Conservation (phyloP, 1,140 invertebrate species). For the Galleria mellonella region DNA sequence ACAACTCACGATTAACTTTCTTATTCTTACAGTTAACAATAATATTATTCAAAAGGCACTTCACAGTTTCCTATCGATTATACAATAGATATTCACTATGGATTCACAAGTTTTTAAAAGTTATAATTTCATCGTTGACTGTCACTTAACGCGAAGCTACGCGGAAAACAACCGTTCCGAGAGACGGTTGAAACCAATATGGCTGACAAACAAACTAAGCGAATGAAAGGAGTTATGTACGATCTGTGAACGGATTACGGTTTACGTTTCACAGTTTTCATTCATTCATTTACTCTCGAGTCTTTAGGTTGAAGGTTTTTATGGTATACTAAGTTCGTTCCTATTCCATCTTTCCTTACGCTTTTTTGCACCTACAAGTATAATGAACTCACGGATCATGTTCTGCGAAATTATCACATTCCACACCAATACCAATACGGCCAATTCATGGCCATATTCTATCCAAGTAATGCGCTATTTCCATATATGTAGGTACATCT, state of each 20-base stretch:
- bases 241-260: constrained; percentile 20
- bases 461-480: too few relatives aligned
- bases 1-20: constrained; percentile 25
- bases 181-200: neutral
- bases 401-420: too few relatives aligned
- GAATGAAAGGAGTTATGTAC: constrained; percentile 24
- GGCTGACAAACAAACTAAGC: constrained; percentile 2
- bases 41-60: constrained; percentile 28
- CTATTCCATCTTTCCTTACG: too few relatives aligned
- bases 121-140: constrained; percentile 51
- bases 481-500: too few relatives aligned
- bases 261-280: too few relatives aligned
- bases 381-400: too few relatives aligned
- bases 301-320: too few relatives aligned
- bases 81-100: constrained; percentile 22
- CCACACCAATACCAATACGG: too few relatives aligned
- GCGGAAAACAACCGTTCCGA: constrained; percentile 24
- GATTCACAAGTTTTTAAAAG: constrained; percentile 39
- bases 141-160: constrained; percentile 47
- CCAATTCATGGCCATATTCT: too few relatives aligned
- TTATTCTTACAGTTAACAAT: constrained; percentile 19
- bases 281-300: too few relatives aligned
- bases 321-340: too few relatives aligned
- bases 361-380: too few relatives aligned
- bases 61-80: constrained; percentile 19